Percentiles rank a stretch among this genome's conserved stretches.
Conservation (phyloP, 92 coral and sea anemone species). For the Pocillopora grandis region DNA sequence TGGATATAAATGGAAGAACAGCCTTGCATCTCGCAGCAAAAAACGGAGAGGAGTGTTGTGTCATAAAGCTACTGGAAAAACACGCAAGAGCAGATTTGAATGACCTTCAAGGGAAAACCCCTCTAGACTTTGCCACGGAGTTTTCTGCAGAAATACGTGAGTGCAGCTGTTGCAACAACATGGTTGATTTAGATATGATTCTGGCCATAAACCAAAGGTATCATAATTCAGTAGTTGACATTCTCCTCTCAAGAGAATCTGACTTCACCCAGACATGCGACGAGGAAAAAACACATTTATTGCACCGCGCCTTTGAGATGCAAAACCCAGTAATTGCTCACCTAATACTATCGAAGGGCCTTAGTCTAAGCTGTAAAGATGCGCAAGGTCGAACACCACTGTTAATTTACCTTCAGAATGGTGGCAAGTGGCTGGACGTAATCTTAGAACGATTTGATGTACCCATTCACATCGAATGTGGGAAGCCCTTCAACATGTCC, state of each 20-base stretch:
- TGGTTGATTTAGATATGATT: background rate
- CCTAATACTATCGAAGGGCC: slow-evolving; percentile 10
- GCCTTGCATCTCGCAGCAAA: slow-evolving; percentile 62
- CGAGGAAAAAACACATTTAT: too few species aligned
- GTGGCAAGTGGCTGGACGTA: slow-evolving; percentile 53
- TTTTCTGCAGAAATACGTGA: too few species aligned
- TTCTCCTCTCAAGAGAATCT: slow-evolving; percentile 7
- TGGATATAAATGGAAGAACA: slow-evolving; percentile 48
- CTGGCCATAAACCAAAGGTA: background rate
- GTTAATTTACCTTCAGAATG: slow-evolving; percentile 48
- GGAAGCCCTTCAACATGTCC: slow-evolving; percentile 44
- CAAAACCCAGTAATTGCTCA: slow-evolving; percentile 4
- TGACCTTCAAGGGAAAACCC: background rate
- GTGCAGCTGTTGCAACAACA: too few species aligned
- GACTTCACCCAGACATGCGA: background rate
- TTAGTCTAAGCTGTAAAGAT: slow-evolving; percentile 39
- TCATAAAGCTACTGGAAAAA: background rate
- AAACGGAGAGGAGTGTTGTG: slow-evolving; percentile 41
- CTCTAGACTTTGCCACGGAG: slow-evolving; percentile 16
- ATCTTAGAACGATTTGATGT: slow-evolving; percentile 45
- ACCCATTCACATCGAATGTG: slow-evolving; percentile 54
- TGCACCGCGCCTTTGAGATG: slow-evolving; percentile 27
- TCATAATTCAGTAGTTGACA: slow-evolving; percentile 14
- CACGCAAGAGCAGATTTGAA: background rate
- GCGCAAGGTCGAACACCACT: slow-evolving; percentile 44